Evolutionary conservation across 2,797 vertebrate genomes (phyloP).

Genomic region (Coendou prehensilis): DNA sequence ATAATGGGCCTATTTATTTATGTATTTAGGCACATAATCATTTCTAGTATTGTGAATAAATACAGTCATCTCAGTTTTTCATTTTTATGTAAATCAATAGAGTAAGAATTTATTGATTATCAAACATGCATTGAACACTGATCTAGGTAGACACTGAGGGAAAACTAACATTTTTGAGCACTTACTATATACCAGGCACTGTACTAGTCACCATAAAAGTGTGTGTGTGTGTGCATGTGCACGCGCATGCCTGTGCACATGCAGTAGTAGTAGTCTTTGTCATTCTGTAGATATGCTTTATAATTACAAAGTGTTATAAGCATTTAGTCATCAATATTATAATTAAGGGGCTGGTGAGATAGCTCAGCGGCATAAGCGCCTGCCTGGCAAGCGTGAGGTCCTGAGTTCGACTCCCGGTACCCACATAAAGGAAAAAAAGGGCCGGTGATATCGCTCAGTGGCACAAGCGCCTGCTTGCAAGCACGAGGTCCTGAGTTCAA

Average conservation of each 20-base stretch:
- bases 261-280: not conserved
- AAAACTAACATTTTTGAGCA: slow-evolving; percentile 1
- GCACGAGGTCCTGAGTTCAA: too few relatives aligned
- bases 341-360: not conserved
- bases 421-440: too few relatives aligned
- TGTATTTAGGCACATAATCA: not conserved
- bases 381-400: too few relatives aligned
- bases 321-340: not conserved
- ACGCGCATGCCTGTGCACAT: not conserved
- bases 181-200: not conserved
- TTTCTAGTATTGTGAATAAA: not conserved
- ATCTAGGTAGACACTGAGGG: not conserved
- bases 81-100: slow-evolving; percentile 3
- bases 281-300: not conserved
- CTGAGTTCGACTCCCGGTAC: too few relatives aligned
- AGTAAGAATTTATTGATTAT: slow-evolving; percentile 25
- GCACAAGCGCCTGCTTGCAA: too few relatives aligned
- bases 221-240: not conserved
- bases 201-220: not conserved
- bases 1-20: not conserved
- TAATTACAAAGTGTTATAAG: slow-evolving; percentile 32
- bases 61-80: not conserved
- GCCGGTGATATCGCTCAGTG: too few relatives aligned
- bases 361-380: too few relatives aligned
- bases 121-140: not conserved